These are phyloP conservation scores for Hirundichthys speculiger DNA, from an alignment of 2,113 vertebrate genomes.

Conservation along the genomic window DNA sequence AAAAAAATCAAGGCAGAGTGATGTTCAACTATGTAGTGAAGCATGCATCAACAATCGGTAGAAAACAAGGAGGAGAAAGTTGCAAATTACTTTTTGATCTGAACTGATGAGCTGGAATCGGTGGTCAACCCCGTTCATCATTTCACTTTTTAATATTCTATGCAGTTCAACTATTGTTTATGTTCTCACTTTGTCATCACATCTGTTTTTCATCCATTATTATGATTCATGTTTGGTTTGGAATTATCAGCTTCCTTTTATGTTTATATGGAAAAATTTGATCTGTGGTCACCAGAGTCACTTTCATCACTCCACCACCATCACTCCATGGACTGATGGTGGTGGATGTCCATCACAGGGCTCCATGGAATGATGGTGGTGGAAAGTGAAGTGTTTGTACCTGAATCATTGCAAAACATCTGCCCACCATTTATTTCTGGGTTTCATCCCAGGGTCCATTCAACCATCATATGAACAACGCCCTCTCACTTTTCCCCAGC, in stretches of 20 bases:
- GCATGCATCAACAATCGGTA: neutral
- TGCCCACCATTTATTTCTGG: slow-evolving; percentile 23
- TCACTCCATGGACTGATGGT: neutral
- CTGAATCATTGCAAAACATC: slow-evolving; percentile 27
- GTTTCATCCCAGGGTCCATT: slow-evolving; percentile 32
- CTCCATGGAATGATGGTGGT: neutral
- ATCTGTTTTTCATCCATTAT: slow-evolving; percentile 5
- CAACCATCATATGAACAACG: slow-evolving; percentile 20
- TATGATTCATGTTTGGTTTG: slow-evolving; percentile 5
- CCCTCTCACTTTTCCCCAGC: slow-evolving; percentile 5
- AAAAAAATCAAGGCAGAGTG: slow-evolving; percentile 21
- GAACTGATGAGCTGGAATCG: slow-evolving; percentile 29
- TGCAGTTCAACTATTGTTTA: no score
- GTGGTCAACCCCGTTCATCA: slow-evolving; percentile 14
- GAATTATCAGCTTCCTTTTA: slow-evolving; percentile 4
- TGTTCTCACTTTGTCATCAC: neutral
- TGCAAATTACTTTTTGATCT: slow-evolving; percentile 6
- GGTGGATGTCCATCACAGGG: no score
- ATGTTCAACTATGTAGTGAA: neutral
- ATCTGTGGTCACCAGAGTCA: slow-evolving; percentile 30
- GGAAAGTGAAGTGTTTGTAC: slow-evolving; percentile 36
- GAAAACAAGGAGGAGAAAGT: slow-evolving; percentile 6
- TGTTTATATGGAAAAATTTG: slow-evolving; percentile 20
- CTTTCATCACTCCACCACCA: no score
- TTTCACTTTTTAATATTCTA: neutral